Evolutionary conservation across 2,797 vertebrate species (phyloP).

Genomic region (Spheniscus humboldti): DNA sequence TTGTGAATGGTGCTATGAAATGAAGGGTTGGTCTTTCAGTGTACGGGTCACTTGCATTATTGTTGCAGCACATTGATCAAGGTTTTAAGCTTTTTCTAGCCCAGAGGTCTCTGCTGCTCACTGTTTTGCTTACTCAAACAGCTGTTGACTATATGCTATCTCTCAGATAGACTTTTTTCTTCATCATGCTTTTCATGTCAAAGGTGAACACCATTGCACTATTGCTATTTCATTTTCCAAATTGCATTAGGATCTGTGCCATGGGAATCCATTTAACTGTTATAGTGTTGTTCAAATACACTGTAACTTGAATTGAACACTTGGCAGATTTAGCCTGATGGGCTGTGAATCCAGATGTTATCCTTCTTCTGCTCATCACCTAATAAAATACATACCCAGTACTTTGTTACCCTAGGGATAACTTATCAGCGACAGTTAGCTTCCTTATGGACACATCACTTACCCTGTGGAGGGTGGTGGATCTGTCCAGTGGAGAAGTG

Average conservation of each 20-base stretch:
- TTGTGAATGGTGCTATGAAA: background rate
- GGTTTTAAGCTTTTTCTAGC: background rate
- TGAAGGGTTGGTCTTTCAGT: background rate
- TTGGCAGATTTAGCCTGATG: background rate
- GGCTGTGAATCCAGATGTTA: slow-evolving; percentile 48
- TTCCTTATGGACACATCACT: background rate
- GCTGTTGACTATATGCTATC: background rate
- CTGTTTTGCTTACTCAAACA: background rate
- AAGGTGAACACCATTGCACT: background rate
- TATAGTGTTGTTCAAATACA: background rate
- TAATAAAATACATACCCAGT: background rate
- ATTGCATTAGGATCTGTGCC: background rate
- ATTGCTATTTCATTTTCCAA: background rate
- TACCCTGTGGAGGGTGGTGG: background rate
- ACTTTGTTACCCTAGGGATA: background rate
- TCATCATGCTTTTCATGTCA: background rate
- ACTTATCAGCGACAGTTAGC: background rate
- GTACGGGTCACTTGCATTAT: background rate
- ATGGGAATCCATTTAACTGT: background rate
- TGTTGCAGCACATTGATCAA: background rate
- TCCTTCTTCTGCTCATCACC: slow-evolving; percentile 1
- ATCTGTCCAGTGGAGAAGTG: background rate
- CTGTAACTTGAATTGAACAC: background rate
- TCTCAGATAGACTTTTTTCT: background rate
- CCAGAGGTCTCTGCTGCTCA: background rate